Conservation (phyloP, 2,888 invertebrate genomes). For the Drosophila macrospina region DNA sequence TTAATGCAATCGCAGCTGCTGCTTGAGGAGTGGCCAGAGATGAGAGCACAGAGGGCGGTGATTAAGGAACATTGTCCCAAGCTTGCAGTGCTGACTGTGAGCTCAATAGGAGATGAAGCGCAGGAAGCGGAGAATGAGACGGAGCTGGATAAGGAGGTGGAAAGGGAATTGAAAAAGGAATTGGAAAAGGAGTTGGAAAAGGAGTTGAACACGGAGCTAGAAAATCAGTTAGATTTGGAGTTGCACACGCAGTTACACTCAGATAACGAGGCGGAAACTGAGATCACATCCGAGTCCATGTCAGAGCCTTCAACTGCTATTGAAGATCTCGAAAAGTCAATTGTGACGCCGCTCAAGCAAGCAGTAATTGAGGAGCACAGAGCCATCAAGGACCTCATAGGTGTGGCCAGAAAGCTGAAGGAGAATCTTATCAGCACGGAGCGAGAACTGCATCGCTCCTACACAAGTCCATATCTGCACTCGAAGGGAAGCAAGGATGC, state of each 20-base stretch:
- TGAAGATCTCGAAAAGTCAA: not conserved
- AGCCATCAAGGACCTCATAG: slow-evolving; percentile 6
- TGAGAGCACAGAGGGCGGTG: slow-evolving; percentile 20
- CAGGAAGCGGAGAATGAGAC: not conserved
- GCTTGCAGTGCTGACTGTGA: not conserved
- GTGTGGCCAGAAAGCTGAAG: slow-evolving; percentile 9
- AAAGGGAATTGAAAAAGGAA: not conserved
- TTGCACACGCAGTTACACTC: too few species aligned
- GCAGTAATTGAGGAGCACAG: not conserved
- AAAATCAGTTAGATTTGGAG: too few species aligned
- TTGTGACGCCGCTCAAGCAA: not conserved
- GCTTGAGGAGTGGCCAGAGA: slow-evolving; percentile 14
- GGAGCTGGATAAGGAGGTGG: too few species aligned
- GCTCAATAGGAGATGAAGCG: not conserved
- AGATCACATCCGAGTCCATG: not conserved
- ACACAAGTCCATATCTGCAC: slow-evolving; percentile 39
- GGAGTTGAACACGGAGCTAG: not conserved
- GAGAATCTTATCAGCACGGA: not conserved
- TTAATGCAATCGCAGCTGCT: slow-evolving; percentile 7
- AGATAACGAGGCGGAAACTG: too few species aligned
- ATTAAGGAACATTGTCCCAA: not conserved
- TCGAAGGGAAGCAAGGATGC: not conserved
- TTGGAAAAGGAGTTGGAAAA: not conserved
- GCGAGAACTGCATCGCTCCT: slow-evolving; percentile 28
- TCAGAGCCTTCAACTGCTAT: not conserved